These are phyloP conservation scores for Microdon myrmicae DNA, from an alignment of 2,888 invertebrate genomes.

Conservation along the genomic window DNA sequence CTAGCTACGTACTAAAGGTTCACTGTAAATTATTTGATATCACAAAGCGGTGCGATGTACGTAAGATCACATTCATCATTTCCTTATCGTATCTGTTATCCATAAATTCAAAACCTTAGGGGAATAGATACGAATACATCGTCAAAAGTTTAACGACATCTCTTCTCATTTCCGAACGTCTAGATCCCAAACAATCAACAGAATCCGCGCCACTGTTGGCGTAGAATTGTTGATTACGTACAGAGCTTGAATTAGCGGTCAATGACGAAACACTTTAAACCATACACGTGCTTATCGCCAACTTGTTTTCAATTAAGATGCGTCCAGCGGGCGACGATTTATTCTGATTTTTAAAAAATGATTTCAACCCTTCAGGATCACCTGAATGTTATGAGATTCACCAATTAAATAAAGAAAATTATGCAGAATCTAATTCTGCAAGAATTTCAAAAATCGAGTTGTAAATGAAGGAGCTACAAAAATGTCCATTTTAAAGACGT, in stretches of 20 bases:
- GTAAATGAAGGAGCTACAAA: conserved; percentile 1
- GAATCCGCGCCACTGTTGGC: no score
- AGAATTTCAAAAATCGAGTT: conserved; percentile 18
- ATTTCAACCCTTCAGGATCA: conserved; percentile 54
- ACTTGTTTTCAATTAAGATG: conserved; percentile 4
- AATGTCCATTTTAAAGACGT: conserved; percentile 13
- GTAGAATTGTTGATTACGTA: no score
- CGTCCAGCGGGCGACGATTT: conserved; percentile 54
- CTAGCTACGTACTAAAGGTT: no score
- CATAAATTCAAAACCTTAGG: no score
- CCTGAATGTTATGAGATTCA: conserved; percentile 12
- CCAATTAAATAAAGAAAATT: conserved; percentile 13
- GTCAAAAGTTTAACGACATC: no score
- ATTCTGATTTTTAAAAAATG: conserved; percentile 61
- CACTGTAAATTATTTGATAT: no score
- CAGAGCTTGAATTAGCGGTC: conserved; percentile 3
- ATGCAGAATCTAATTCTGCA: conserved; percentile 25
- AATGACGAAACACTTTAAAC: conserved; percentile 5
- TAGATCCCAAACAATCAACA: no score
- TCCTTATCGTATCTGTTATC: no score
- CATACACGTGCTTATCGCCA: conserved; percentile 27
- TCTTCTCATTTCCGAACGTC: no score
- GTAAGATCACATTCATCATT: no score
- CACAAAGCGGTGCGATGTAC: no score
- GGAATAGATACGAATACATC: no score